Evolutionary conservation across 2,888 invertebrate species (phyloP).

Genomic region (Girardia tigrina): DNA sequence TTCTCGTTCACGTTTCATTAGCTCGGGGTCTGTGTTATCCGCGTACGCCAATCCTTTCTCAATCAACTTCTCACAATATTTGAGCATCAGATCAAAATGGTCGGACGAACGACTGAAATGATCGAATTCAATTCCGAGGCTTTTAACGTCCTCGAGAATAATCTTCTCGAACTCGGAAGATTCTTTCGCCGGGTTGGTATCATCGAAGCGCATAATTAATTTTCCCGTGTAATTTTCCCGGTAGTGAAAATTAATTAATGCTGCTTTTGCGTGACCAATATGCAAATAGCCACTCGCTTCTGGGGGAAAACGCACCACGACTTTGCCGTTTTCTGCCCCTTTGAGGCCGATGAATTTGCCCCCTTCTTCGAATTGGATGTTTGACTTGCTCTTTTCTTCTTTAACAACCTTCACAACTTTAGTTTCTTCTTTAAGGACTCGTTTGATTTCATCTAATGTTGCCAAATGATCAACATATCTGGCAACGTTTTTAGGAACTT

Average conservation of each 20-base stretch:
- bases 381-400: not conserved
- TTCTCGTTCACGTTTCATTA: constrained; percentile 86
- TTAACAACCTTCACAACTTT: not conserved
- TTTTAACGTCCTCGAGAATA: constrained; percentile 76
- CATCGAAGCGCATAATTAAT: constrained; percentile 94
- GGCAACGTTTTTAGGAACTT: too few relatives aligned
- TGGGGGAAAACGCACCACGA: constrained; percentile 94
- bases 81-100: constrained; percentile 79
- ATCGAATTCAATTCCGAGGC: constrained; percentile 81
- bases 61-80: constrained; percentile 72
- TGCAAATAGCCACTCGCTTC: constrained; percentile 96
- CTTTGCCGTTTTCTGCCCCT: constrained; percentile 89
- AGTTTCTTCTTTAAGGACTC: too few relatives aligned
- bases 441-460: not conserved
- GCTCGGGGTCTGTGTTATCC: constrained; percentile 71
- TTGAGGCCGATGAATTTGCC: constrained; percentile 92
- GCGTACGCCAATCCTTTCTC: constrained; percentile 80
- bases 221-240: constrained; percentile 71
- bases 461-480: too few relatives aligned
- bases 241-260: constrained; percentile 90
- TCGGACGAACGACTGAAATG: constrained; percentile 84
- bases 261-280: constrained; percentile 97
- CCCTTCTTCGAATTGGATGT: constrained; percentile 59
- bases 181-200: constrained; percentile 97
- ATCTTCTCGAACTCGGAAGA: constrained; percentile 84